Conservation (phyloP, 2,888 invertebrate species). For the Parnassius apollo region DNA sequence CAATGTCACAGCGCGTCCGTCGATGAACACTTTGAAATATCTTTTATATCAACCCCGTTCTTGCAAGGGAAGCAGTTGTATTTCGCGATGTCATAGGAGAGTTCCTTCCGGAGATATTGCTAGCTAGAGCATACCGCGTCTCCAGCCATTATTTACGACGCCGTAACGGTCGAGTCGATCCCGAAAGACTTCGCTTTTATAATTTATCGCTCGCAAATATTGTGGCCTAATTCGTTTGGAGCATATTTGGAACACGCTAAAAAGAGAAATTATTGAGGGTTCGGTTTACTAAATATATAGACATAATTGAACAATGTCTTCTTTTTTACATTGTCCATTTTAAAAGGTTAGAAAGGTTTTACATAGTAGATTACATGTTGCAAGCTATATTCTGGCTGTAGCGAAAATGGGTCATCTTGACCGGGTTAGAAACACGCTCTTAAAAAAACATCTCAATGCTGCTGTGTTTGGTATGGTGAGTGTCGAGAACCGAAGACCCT, state of each 20-base stretch:
- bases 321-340: too few relatives aligned
- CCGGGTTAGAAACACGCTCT: too few relatives aligned
- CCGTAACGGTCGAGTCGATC: conserved; percentile 53
- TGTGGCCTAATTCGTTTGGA: conserved; percentile 62
- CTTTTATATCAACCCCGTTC: conserved; percentile 29
- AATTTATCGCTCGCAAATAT: conserved; percentile 70
- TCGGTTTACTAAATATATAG: conserved; percentile 9
- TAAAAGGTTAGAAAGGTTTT: too few relatives aligned
- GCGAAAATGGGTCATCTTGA: too few relatives aligned
- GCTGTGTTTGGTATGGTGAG: too few relatives aligned
- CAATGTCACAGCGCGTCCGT: conserved; percentile 2
- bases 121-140: conserved; percentile 36
- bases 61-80: conserved; percentile 46
- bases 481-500: too few relatives aligned
- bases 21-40: conserved; percentile 22
- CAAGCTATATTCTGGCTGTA: too few relatives aligned
- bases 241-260: conserved; percentile 58
- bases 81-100: conserved; percentile 37
- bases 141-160: conserved; percentile 52
- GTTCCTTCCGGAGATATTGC: conserved; percentile 56
- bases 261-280: conserved; percentile 38
- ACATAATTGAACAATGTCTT: background rate
- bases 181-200: conserved; percentile 64
- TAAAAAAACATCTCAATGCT: too few relatives aligned
- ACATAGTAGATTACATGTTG: too few relatives aligned